Evolutionary conservation across 2,888 invertebrate species (phyloP).

Genomic region (Luffia ferchaultella): DNA sequence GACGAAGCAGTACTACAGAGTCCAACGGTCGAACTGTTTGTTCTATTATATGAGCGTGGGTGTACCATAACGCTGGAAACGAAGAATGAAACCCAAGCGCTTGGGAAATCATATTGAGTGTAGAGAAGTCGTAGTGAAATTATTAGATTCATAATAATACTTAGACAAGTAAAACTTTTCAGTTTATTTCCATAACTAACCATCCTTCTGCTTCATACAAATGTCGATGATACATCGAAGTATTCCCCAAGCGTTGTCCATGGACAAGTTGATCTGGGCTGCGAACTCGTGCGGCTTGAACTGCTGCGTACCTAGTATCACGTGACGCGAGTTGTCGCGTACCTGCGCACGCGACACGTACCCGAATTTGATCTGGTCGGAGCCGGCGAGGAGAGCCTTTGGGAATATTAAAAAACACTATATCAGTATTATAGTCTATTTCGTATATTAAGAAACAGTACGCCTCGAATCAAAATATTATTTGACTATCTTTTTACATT

Average conservation of each 20-base stretch:
- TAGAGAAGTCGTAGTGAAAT: too few species aligned
- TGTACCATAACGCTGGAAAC: too few species aligned
- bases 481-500: neutral
- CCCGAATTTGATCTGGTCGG: constrained; percentile 98
- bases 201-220: constrained; percentile 96
- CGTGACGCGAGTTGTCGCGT: constrained; percentile 94
- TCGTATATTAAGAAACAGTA: too few species aligned
- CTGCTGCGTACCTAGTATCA: constrained; percentile 96
- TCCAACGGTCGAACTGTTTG: too few species aligned
- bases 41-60: too few species aligned
- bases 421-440: neutral
- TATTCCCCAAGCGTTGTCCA: constrained; percentile 99
- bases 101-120: too few species aligned
- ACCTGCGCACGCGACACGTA: constrained; percentile 97
- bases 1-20: too few species aligned
- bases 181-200: too few species aligned
- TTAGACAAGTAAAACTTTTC: too few species aligned
- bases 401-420: constrained; percentile 2
- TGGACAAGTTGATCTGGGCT: constrained; percentile 96
- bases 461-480: neutral
- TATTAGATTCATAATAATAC: too few species aligned
- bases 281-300: constrained; percentile 99
- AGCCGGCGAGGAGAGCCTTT: constrained; percentile 90
- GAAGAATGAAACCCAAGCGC: too few species aligned
- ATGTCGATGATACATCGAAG: constrained; percentile 96